Evolutionary conservation across 2,113 vertebrate species (phyloP).

Genomic region (Terrapene triunguis): DNA sequence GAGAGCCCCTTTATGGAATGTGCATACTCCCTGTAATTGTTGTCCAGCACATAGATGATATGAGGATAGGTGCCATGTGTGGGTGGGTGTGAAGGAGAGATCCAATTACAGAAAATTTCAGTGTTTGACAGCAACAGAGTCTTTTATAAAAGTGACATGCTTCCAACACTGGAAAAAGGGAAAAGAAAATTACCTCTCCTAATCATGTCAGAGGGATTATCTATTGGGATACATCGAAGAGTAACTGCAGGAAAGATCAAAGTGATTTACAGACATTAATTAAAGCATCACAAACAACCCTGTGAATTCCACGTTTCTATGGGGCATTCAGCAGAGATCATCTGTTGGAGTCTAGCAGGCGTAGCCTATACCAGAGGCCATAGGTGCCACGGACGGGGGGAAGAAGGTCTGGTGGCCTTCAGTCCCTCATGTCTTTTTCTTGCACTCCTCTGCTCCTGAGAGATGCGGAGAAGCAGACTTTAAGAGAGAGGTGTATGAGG

Average conservation of each 20-base stretch:
- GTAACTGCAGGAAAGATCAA: not conserved
- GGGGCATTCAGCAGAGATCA: not conserved
- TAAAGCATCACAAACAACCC: not conserved
- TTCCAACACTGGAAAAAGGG: not conserved
- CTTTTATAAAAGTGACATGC: not conserved
- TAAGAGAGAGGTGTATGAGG: not conserved
- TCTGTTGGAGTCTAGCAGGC: not conserved
- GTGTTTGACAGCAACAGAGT: not conserved
- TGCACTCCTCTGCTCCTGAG: not conserved
- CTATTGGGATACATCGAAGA: not conserved
- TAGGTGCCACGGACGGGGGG: not conserved
- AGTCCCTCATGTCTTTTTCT: not conserved
- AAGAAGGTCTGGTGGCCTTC: not conserved
- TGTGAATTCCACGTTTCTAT: not conserved
- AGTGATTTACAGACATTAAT: not conserved
- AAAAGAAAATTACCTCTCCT: not conserved
- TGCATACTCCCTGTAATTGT: not conserved
- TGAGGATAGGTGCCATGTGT: not conserved
- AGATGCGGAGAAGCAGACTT: not conserved
- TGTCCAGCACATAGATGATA: not conserved
- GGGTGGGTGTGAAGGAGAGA: not conserved
- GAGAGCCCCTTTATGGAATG: not conserved
- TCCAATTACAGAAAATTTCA: not conserved
- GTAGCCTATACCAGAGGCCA: not conserved
- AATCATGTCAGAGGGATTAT: not conserved